Evolutionary conservation across 2,888 invertebrate genomes (phyloP).

Genomic region (Apocheima hispidaria): DNA sequence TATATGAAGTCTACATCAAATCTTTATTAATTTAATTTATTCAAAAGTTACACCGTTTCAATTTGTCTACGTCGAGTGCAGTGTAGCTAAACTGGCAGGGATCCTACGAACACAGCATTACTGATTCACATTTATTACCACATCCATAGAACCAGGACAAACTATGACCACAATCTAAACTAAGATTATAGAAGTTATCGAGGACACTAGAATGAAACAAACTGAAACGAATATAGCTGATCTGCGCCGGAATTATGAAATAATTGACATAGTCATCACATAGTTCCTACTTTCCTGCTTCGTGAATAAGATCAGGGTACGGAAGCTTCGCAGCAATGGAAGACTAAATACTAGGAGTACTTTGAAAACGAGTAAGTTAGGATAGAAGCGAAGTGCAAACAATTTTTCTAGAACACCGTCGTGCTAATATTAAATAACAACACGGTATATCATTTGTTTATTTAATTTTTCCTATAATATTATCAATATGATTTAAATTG

Average conservation of each 20-base stretch:
- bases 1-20: neutral
- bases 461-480: slow-evolving; percentile 67
- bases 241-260: slow-evolving; percentile 76
- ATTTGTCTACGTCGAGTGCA: slow-evolving; percentile 62
- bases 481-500: slow-evolving; percentile 70
- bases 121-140: slow-evolving; percentile 81
- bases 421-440: slow-evolving; percentile 72
- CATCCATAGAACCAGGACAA: slow-evolving; percentile 77
- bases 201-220: slow-evolving; percentile 59
- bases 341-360: slow-evolving; percentile 74
- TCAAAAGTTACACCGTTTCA: neutral
- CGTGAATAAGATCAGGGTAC: slow-evolving; percentile 70
- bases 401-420: slow-evolving; percentile 62
- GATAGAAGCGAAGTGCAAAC: slow-evolving; percentile 73
- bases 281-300: slow-evolving; percentile 80
- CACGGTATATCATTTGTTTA: slow-evolving; percentile 60
- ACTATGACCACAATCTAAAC: slow-evolving; percentile 75
- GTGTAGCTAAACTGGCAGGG: slow-evolving; percentile 64
- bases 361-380: slow-evolving; percentile 57
- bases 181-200: slow-evolving; percentile 60
- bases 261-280: slow-evolving; percentile 86
- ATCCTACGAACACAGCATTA: slow-evolving; percentile 79
- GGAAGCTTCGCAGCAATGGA: slow-evolving; percentile 80
- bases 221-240: slow-evolving; percentile 60
- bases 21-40: neutral